Evolutionary conservation across 2,113 vertebrate species (phyloP).

Genomic region (Pollimyrus isidori): DNA sequence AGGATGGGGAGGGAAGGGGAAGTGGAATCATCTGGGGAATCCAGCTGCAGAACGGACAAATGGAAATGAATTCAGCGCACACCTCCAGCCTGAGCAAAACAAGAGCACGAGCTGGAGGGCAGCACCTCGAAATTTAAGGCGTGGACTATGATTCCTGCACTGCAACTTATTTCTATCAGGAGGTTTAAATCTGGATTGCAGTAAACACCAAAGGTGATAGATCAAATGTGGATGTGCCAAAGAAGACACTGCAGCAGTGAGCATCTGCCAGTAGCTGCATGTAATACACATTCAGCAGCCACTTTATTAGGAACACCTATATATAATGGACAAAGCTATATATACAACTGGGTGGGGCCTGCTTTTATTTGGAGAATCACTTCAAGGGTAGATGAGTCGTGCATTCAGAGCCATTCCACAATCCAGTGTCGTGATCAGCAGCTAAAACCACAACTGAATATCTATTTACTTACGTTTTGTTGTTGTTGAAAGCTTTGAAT

Average conservation of each 20-base stretch:
- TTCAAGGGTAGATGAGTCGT: not conserved
- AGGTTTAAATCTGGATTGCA: not conserved
- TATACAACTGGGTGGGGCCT: not conserved
- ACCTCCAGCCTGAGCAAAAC: conserved; percentile 38
- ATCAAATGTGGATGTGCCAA: not conserved
- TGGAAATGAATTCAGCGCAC: conserved; percentile 50
- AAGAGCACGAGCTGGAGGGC: conserved; percentile 39
- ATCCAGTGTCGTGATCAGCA: not conserved
- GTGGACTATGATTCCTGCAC: not conserved
- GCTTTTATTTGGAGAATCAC: not conserved
- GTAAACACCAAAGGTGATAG: not conserved
- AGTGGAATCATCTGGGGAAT: conserved; percentile 41
- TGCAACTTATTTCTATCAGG: not conserved
- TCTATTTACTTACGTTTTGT: not conserved
- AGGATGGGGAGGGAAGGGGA: conserved; percentile 49
- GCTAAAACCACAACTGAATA: not conserved
- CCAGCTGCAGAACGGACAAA: conserved; percentile 48
- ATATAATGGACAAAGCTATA: not conserved
- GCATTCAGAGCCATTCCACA: not conserved
- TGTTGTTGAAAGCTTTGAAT: not conserved
- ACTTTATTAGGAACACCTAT: not conserved
- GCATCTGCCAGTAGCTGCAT: not conserved
- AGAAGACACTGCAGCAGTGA: not conserved
- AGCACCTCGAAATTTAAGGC: not conserved
- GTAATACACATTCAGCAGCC: not conserved